Evolutionary conservation across 2,113 vertebrate species (phyloP), one percentile per base, ranked within the genome.

Genomic region (Muntiacus reevesi): DNA sequence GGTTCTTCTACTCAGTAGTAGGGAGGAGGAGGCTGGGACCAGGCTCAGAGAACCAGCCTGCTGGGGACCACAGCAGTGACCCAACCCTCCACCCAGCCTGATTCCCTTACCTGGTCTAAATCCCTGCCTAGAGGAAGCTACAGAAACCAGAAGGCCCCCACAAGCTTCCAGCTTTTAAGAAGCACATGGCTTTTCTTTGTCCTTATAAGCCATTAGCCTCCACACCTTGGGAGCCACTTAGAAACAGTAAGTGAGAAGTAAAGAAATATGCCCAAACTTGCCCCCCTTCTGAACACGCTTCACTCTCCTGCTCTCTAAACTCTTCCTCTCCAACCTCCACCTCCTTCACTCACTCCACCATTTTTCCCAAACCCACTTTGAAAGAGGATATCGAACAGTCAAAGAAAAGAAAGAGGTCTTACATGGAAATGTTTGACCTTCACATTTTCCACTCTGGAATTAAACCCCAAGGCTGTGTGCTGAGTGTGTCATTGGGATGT

Each of bases 401-500:
- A 12, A 84, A 78, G 67, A 36, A 71, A 40, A 67, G 12, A 43
- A 89, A 45, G 30, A 43, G 6, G 9, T 52, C 88, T 55, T 33
- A n/a, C 6, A 0, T 12, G 12, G n/a, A 52, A 57, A 21, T 10
- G 57, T 55, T 59, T 54, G n/a, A 17, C 76, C 21, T 57, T 30
- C 50, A 25, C 14, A 2, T 30, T 82, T 78, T 92, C 27, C 33
- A 47, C 59, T 71, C 43, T 60, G 43, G 23, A 45, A 60, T 27
- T 11, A 33, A 90, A 52, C 52, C 52, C 45, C 67, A 19, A 2
- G 36, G 28, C 27, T 40, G 2, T 25, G 17, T 21, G 40, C 2
- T 21, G 8, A 59, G 43, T 0, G 0, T 4, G 27, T 90, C 55
- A 0, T 2, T 9, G 30, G 27, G 21, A 6, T 5, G 28, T 12